phyloP scores from a whole-genome alignment of 2,888 invertebrate species.

The Lymantria monacha region DNA sequence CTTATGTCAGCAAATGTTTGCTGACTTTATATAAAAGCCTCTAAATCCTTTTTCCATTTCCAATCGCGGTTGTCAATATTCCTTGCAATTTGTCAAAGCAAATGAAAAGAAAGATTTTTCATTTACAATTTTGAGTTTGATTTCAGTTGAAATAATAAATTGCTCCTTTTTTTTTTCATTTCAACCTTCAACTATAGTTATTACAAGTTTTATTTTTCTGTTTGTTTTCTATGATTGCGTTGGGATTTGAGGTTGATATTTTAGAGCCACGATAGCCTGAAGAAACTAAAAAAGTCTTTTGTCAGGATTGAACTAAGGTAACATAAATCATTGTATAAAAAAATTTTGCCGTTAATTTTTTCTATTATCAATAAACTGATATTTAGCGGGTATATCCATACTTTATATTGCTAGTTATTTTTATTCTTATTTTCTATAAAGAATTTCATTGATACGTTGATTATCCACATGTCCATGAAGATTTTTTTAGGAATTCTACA shows the following conservation, averaged over 20 bases:
- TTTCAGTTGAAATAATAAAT: conserved; percentile 11
- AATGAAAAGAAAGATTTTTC: conserved; percentile 36
- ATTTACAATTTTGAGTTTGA: conserved; percentile 7
- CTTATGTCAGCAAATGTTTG: conserved; percentile 16
- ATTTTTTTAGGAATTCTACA: too few relatives aligned
- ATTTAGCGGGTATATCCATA: background rate
- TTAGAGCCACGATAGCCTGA: background rate
- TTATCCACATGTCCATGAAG: too few relatives aligned
- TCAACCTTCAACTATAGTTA: conserved; percentile 11
- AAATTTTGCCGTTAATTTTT: background rate
- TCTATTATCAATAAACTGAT: background rate
- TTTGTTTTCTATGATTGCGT: conserved; percentile 5
- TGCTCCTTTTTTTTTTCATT: conserved; percentile 2
- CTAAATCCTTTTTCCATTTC: conserved; percentile 5
- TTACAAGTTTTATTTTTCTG: conserved; percentile 4
- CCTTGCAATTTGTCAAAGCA: conserved; percentile 44
- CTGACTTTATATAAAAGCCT: conserved; percentile 6
- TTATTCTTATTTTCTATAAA: too few relatives aligned
- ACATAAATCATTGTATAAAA: background rate
- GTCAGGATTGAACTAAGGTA: background rate
- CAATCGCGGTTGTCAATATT: conserved; percentile 16
- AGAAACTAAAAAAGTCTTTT: conserved; percentile 7
- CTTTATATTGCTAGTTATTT: too few relatives aligned
- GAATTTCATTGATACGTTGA: too few relatives aligned
- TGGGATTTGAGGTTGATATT: background rate